Percentiles rank a stretch among this genome's conserved stretches.
Evolutionary conservation across 2,888 invertebrate species (phyloP).

Genomic region (Ctena decussata): DNA sequence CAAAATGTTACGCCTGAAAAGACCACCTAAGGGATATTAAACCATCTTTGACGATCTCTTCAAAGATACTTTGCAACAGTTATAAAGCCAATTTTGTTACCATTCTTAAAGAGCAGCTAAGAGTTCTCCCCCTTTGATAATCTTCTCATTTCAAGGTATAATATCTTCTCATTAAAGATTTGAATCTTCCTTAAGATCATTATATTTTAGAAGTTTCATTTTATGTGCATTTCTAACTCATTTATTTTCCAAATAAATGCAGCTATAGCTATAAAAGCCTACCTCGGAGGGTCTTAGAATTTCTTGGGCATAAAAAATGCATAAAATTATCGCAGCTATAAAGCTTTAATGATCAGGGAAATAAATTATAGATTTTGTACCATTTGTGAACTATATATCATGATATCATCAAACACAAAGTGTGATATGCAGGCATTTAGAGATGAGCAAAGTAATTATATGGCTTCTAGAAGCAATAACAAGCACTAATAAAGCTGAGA

Average conservation of each 20-base stretch:
- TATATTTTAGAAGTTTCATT: neutral
- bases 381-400: constrained; percentile 45
- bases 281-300: constrained; percentile 53
- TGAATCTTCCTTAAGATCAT: neutral
- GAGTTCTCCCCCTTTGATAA: neutral
- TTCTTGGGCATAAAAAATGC: constrained; percentile 56
- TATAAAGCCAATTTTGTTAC: neutral
- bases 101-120: neutral
- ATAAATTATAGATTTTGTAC: constrained; percentile 49
- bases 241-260: neutral
- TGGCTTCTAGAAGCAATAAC: constrained; percentile 39
- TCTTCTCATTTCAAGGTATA: neutral
- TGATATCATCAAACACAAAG: constrained; percentile 26
- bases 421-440: constrained; percentile 45
- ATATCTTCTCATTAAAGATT: neutral
- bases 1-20: no score
- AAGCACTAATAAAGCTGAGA: constrained; percentile 26
- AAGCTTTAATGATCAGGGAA: constrained; percentile 56
- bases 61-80: no score
- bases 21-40: no score
- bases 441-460: constrained; percentile 46
- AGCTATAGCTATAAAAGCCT: neutral
- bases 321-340: constrained; percentile 65
- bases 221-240: neutral
- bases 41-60: no score